Evolutionary conservation across 2,888 invertebrate genomes (phyloP).

Genomic region (Acleris sparsana): DNA sequence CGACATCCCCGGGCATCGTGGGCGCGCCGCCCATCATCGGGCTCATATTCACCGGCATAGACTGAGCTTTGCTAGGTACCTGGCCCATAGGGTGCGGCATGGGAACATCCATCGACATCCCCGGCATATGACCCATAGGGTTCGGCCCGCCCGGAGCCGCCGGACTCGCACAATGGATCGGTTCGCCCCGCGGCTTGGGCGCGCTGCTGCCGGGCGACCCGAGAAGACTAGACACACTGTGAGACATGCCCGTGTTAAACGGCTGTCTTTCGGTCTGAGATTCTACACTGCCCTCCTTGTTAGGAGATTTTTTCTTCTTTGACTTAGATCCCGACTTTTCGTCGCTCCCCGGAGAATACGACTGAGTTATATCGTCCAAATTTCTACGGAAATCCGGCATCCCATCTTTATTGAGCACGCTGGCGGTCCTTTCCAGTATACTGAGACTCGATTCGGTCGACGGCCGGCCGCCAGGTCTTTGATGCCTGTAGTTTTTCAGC

Average conservation of each 20-base stretch:
- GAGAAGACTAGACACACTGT: conserved; percentile 74
- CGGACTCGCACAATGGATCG: conserved; percentile 44
- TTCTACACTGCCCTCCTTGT: conserved; percentile 59
- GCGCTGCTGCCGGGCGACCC: conserved; percentile 49
- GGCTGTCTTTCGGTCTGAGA: conserved; percentile 54
- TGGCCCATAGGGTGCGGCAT: conserved; percentile 43
- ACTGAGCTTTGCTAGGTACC: conserved; percentile 37
- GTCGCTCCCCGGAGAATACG: conserved; percentile 73
- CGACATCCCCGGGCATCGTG: conserved; percentile 46
- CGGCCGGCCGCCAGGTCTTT: conserved; percentile 62
- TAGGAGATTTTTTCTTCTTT: conserved; percentile 74
- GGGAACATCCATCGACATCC: conserved; percentile 46
- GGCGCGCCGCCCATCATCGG: conserved; percentile 52
- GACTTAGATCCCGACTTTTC: conserved; percentile 63
- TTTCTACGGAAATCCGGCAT: conserved; percentile 77
- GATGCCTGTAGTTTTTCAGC: conserved; percentile 79
- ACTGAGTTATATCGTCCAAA: conserved; percentile 78
- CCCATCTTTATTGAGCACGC: conserved; percentile 71
- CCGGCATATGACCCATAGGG: conserved; percentile 42
- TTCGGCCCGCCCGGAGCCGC: conserved; percentile 51
- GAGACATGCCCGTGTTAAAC: conserved; percentile 61
- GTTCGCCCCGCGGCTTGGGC: conserved; percentile 50
- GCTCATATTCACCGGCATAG: conserved; percentile 53
- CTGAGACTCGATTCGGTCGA: conserved; percentile 73
- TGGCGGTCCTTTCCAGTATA: conserved; percentile 74